Percentiles rank a stretch among this genome's conserved stretches.
Evolutionary conservation across 2,797 vertebrate species (phyloP).

Genomic region (Brotula barbata): DNA sequence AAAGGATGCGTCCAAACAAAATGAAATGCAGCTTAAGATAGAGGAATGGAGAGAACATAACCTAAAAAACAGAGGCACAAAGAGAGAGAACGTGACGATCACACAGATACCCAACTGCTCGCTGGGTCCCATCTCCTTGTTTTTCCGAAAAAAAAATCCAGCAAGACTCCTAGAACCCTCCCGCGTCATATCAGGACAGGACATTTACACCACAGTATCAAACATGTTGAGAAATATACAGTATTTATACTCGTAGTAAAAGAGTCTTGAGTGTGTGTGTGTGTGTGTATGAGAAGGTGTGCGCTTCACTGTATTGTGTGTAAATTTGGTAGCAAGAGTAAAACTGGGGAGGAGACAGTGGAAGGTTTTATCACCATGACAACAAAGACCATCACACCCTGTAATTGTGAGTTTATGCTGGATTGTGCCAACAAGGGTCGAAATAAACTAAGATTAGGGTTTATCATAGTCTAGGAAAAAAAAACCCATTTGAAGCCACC

Average conservation of each 20-base stretch:
- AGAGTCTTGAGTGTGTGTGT: slow-evolving; percentile 63
- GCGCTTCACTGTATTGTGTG: slow-evolving; percentile 22
- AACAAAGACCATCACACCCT: slow-evolving; percentile 6
- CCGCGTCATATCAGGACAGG: slow-evolving; percentile 65
- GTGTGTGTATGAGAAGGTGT: slow-evolving; percentile 24
- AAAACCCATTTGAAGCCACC: no score
- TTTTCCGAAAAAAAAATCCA: slow-evolving; percentile 51
- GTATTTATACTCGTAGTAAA: slow-evolving; percentile 74
- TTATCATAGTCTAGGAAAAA: no score
- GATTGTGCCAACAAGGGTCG: no score
- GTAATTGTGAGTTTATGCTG: no score
- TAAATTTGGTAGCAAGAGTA: slow-evolving; percentile 23
- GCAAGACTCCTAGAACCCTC: background rate
- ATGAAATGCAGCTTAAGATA: background rate
- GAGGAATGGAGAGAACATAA: slow-evolving; percentile 31
- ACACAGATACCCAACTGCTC: slow-evolving; percentile 14
- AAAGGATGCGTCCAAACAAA: no score
- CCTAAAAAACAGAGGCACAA: slow-evolving; percentile 32
- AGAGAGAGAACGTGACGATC: slow-evolving; percentile 31
- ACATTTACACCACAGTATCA: slow-evolving; percentile 81
- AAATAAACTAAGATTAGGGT: no score
- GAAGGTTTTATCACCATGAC: slow-evolving; percentile 13
- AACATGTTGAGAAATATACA: slow-evolving; percentile 78
- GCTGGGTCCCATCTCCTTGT: slow-evolving; percentile 24
- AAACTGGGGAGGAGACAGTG: slow-evolving; percentile 25